Evolutionary conservation across 2,888 invertebrate species (phyloP), one percentile per base, ranked within the genome.

Genomic region (Amphiduros pacificus): DNA sequence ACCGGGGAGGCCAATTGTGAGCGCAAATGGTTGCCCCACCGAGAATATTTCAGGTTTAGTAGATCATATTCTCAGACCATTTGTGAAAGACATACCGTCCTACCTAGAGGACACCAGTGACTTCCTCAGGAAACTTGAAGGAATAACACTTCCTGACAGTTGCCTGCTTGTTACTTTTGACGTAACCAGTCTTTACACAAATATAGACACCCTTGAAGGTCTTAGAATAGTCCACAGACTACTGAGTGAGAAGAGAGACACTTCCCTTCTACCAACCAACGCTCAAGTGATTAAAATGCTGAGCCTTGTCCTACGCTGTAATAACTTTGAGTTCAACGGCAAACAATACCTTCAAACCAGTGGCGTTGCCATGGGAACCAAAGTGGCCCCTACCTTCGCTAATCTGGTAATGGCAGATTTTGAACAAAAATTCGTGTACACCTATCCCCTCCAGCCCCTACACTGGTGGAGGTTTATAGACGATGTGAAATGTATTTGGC

Each of bases 301-400:
- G 40, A 55, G 22, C 14, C 27, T 40, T 24, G 55, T 55, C 14
- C 41, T 55, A 14, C 14, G 4, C 17, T 40, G 11, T 24, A 55
- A 55, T 26, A 55, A 55, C 28, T 55, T 55, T 24, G 24, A 55
- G 9, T 55, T 55, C n/a, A 55, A 55, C 40, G 55, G 55, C 2
- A 24, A 55, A 22, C 36, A 55, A 22, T 55, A 55, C 41, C 24
- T 40, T 9, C 55, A 55, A 26, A 31, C 40, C 9, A 26, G 40
- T 3, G 55, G 55, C 17, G 40, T 40, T 22, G 55, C 55, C 17
- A 55, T 55, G 55, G 55, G 55, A 5, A 55, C 55, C 11, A 11
- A 40, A 26, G 55, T 55, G 17, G 55, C 55, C 6, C 55, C 55
- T 17, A 26, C 55, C 6, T 24, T 40, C 17, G 55, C 55, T 9